Percentiles rank a stretch among this genome's conserved stretches.
Evolutionary conservation across 1,140 invertebrate species (phyloP).

Genomic region (Solenopsis invicta): DNA sequence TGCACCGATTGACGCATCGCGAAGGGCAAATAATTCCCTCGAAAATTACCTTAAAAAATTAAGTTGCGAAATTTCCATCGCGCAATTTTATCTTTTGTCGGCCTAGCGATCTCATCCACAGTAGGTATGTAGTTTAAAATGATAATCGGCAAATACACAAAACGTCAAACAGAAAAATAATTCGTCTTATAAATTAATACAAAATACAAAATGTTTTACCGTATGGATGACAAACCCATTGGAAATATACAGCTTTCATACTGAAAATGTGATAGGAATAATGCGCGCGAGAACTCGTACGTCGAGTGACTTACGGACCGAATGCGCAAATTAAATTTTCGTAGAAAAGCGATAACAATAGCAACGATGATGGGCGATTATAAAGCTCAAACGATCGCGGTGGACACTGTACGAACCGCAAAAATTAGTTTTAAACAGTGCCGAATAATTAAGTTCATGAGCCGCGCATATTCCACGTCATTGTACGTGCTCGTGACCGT

Average conservation of each 20-base stretch:
- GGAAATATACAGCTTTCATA: background rate
- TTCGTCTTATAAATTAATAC: too few relatives aligned
- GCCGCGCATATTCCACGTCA: conserved; percentile 15
- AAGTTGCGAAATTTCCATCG: background rate
- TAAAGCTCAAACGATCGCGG: background rate
- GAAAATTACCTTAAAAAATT: background rate
- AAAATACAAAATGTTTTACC: too few relatives aligned
- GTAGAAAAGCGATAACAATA: background rate
- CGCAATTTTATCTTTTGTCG: background rate
- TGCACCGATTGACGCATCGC: background rate
- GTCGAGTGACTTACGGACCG: background rate
- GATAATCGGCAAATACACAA: conserved; percentile 29
- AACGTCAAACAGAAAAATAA: background rate
- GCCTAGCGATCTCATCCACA: background rate
- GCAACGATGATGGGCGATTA: background rate
- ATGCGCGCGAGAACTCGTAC: background rate
- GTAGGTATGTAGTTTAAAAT: background rate
- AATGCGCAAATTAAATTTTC: conserved; percentile 10
- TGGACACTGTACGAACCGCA: background rate
- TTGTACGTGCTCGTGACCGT: conserved; percentile 46
- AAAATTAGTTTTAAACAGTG: conserved; percentile 40
- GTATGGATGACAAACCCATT: background rate
- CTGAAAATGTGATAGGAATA: background rate
- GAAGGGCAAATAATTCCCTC: background rate
- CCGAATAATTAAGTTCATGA: conserved; percentile 42